Evolutionary conservation across 2,113 vertebrate species (phyloP), one percentile per base, ranked within the genome.

Genomic region (Siniperca knerii): DNA sequence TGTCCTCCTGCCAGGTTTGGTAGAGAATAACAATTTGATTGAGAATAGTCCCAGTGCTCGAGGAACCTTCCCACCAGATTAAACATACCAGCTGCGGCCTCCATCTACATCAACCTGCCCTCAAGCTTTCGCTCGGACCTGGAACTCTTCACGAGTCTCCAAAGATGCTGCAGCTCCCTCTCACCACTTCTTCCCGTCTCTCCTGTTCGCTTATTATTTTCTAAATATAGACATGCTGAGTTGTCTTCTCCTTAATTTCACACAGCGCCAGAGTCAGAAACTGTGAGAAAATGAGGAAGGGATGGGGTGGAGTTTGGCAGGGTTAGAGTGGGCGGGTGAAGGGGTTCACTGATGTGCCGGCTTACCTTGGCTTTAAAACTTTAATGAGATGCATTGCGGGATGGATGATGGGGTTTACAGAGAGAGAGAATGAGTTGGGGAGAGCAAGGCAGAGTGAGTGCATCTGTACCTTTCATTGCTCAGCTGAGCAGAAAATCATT

Each of bases 401-500:
- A 80, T 83, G 87, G 77, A 72, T 92, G 90, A 89, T 90, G 82
- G 74, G 89, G 89, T 87, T 90, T 90, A 78, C 84, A 77, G 42
- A 72, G 46, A n/a, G 75, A 70, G 78, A 46, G 80, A 18, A 42
- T 4, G 40, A 23, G 55, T 13, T 42, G 25, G 85, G 60, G 62
- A 62, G 87, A 82, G 85, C 37, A 35, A 83, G 60, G 82, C 68
- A 48, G 72, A 79, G 29, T 70, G 86, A 87, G 83, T 88, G 87
- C 81, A 88, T 87, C 89, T 86, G 86, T 80, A 80, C 78, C 82
- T 92, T 88, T 88, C 90, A 87, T 87, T 82, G 92, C 82, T 91
- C 93, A 90, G 83, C 83, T 84, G 89, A 93, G 94, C 93, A 91
- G 93, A 94, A 95, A 95, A 95, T 95, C 89, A 90, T 91, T 90